A percentile compares a stretch with the other conserved stretches of the same genome.
These are phyloP conservation scores for Thamnophis sirtalis DNA, from an alignment of 2,113 vertebrate species.

Conservation along the genomic window DNA sequence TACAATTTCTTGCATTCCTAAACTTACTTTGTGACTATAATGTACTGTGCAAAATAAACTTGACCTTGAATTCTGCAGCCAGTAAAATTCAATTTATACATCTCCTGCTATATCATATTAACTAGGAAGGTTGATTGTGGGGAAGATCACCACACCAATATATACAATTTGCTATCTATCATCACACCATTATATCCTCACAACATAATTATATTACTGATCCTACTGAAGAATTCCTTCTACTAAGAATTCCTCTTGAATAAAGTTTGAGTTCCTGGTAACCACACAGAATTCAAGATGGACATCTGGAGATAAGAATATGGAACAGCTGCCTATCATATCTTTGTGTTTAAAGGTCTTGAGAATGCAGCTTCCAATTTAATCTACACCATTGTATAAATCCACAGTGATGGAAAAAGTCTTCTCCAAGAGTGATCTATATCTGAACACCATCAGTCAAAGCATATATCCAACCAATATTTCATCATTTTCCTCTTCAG, in stretches of 20 bases:
- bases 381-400: conserved; percentile 31
- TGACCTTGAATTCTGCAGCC: background rate
- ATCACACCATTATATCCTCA: background rate
- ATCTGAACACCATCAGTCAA: conserved; percentile 40
- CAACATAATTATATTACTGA: background rate
- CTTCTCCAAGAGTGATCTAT: background rate
- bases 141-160: background rate
- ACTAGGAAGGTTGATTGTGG: background rate
- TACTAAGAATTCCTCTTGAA: background rate
- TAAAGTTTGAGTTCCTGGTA: no score
- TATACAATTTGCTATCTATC: background rate
- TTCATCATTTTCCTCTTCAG: background rate
- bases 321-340: background rate
- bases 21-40: background rate
- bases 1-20: background rate
- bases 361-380: background rate
- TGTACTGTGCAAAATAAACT: background rate
- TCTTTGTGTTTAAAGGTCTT: background rate
- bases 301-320: background rate
- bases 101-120: background rate
- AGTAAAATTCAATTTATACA: background rate
- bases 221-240: background rate
- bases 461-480: conserved; percentile 9
- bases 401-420: background rate
- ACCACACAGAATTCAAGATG: no score